Evolutionary conservation across 2,797 vertebrate species (phyloP).

Genomic region (Kryptolebias ocellatus): DNA sequence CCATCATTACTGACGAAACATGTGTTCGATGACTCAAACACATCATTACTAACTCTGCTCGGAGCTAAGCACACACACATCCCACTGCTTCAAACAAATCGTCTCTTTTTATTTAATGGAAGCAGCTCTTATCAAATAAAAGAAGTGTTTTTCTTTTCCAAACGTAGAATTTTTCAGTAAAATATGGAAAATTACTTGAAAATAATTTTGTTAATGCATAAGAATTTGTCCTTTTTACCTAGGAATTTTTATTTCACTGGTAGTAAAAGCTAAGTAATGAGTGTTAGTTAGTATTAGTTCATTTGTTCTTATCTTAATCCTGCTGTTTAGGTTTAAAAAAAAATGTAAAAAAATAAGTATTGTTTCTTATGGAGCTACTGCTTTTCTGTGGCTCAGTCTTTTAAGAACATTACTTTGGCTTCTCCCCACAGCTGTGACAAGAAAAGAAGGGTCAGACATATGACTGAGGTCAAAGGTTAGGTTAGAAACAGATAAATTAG

Average conservation of each 20-base stretch:
- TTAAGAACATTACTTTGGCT: neutral
- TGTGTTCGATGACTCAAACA: conserved; percentile 35
- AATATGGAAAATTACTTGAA: neutral
- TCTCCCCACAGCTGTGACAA: neutral
- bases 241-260: too few species aligned
- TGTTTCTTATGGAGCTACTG: neutral
- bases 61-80: conserved; percentile 7
- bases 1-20: conserved; percentile 41
- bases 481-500: neutral
- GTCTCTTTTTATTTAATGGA: neutral
- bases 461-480: neutral
- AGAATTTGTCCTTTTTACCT: neutral
- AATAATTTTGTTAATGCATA: neutral
- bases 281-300: too few species aligned
- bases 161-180: neutral
- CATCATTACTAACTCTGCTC: conserved; percentile 13
- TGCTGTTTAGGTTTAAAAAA: neutral
- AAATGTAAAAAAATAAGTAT: rapidly evolving
- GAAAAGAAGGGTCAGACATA: neutral
- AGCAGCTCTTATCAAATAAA: neutral
- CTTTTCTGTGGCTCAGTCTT: neutral
- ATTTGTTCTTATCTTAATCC: too few species aligned
- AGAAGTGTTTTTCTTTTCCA: neutral
- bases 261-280: too few species aligned
- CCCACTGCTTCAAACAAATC: conserved; percentile 7